Evolutionary conservation across 1,140 invertebrate genomes (phyloP), one percentile per base, ranked within the genome.

Genomic region (Trialeurodes vaporariorum): DNA sequence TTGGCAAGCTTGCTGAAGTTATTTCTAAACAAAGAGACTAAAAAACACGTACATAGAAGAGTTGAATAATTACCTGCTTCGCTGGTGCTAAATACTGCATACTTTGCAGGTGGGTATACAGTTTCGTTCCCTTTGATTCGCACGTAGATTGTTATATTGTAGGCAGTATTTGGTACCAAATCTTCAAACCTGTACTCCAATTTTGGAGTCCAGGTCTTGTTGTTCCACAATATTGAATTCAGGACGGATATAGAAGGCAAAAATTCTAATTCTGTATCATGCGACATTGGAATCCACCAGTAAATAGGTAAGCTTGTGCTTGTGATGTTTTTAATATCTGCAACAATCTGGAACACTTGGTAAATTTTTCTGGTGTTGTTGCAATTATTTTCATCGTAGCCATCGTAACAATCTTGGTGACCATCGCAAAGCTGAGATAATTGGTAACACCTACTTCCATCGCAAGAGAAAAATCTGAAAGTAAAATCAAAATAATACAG

Each of bases 141-240:
- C 0, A 89, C 86, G 73, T 87, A 92, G 9, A 93, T 86, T 0
- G 88, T 91, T 61, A 92, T 78, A 71, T 91, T 90, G 73, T 93
- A 93, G 0, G 78, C 75, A 0, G 89, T 91, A 70, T 79, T 89
- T 0, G 91, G 85, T 68, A 83, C 78, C 1, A 93, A 77, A 66
- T 83, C 76, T 0, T 77, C 83, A 72, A 93, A 90, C 65, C 79
- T 81, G 73, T 81, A 84, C 23, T 79, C 76, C 1, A 74, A 79
- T 1, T 78, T 76, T 5, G 80, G 76, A 59, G 78, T 83, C 86
- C 85, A 87, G 1, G 71, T 81, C 22, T 77, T 74, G 72, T 87
- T 86, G 13, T 71, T 79, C 86, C 85, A 87, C n/a, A 72, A 73
- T 1, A 70, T 71, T 26, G 75, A 75, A 0, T 76, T 70, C 24